A percentile compares a stretch with the other conserved stretches of the same genome.
phyloP scores from a whole-genome alignment of 2,797 vertebrate genomes.

The Sebastes trivittatus region DNA sequence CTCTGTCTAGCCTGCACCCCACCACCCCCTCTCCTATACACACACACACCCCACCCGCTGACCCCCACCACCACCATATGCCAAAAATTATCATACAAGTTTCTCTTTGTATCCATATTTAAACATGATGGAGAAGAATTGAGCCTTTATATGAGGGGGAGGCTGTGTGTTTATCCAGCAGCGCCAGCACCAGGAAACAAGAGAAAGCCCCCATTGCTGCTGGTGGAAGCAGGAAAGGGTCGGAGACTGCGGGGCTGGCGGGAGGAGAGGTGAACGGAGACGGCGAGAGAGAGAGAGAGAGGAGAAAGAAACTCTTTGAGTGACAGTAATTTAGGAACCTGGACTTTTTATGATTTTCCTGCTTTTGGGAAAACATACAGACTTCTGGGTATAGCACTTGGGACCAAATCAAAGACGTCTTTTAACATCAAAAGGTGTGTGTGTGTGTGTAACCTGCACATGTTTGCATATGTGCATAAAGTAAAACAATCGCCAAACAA shows the following conservation, averaged over 20 bases:
- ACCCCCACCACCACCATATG: slow-evolving; percentile 79
- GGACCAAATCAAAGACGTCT: slow-evolving; percentile 72
- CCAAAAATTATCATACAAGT: slow-evolving; percentile 88
- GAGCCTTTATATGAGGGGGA: slow-evolving; percentile 81
- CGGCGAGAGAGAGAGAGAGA: slow-evolving; percentile 19
- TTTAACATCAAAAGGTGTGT: slow-evolving; percentile 59
- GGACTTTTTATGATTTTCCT: slow-evolving; percentile 79
- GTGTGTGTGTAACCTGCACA: neutral
- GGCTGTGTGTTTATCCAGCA: slow-evolving; percentile 85
- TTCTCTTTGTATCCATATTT: slow-evolving; percentile 89
- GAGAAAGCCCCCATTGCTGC: slow-evolving; percentile 82
- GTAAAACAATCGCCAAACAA: neutral
- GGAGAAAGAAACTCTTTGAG: slow-evolving; percentile 83
- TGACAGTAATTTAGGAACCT: slow-evolving; percentile 84
- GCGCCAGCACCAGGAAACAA: slow-evolving; percentile 81
- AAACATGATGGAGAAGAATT: slow-evolving; percentile 85
- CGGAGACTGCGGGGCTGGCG: slow-evolving; percentile 68
- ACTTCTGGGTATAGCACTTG: slow-evolving; percentile 52
- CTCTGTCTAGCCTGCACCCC: slow-evolving; percentile 72
- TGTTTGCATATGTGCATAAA: neutral
- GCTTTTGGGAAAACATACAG: slow-evolving; percentile 80
- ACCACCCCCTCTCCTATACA: slow-evolving; percentile 1
- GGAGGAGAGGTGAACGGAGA: slow-evolving; percentile 69
- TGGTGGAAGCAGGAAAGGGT: slow-evolving; percentile 75
- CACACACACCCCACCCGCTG: slow-evolving; percentile 60